Percentiles rank a stretch among this genome's conserved stretches.
These are phyloP conservation scores for Smittia aterrima DNA, from an alignment of 2,888 invertebrate species.

Conservation along the genomic window DNA sequence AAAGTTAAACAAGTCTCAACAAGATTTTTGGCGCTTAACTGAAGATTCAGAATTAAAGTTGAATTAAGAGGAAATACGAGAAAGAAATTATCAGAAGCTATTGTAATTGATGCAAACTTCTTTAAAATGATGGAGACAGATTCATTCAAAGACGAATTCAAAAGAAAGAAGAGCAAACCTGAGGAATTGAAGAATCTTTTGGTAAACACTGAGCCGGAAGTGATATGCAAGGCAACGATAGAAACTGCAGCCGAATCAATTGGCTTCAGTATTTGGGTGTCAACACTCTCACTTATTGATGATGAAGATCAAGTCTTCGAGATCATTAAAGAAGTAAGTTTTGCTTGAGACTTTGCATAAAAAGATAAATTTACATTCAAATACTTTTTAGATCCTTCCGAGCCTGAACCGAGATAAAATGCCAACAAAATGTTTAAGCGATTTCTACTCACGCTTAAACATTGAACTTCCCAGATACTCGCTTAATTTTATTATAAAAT, in stretches of 20 bases:
- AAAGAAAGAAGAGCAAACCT: not conserved
- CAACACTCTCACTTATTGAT: not conserved
- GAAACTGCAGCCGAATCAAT: not conserved
- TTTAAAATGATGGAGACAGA: not conserved
- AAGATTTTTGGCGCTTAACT: not conserved
- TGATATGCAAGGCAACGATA: not conserved
- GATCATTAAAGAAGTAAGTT: constrained; percentile 15
- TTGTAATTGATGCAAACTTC: not conserved
- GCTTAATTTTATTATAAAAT: not conserved
- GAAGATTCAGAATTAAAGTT: too few relatives aligned
- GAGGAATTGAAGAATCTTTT: not conserved
- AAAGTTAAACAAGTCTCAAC: too few relatives aligned
- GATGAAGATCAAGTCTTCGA: constrained; percentile 12
- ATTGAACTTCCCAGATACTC: constrained; percentile 1
- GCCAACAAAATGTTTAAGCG: not conserved
- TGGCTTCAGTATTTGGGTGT: not conserved
- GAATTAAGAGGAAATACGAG: not conserved
- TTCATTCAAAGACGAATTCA: not conserved
- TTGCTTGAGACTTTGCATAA: not conserved
- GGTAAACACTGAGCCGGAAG: not conserved
- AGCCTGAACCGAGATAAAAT: constrained; percentile 3
- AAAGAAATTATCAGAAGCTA: not conserved
- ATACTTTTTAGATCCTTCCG: not conserved
- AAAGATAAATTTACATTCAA: not conserved
- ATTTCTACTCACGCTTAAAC: not conserved